Evolutionary conservation across 1,140 invertebrate species (phyloP), one percentile per base, ranked within the genome.

Genomic region (Atta cephalotes): DNA sequence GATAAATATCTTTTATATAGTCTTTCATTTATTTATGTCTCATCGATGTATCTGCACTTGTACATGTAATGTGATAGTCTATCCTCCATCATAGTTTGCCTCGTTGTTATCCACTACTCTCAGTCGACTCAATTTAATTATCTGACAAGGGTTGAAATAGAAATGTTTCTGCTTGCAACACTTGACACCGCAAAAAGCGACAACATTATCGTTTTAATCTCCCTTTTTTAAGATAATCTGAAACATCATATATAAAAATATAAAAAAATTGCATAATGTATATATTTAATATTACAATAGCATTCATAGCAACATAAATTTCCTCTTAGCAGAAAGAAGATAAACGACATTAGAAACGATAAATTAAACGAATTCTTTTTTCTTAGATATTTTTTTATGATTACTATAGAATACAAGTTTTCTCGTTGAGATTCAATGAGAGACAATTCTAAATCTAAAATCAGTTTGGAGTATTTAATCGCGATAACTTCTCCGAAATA

Each of bases 101-200:
- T 97, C 97, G 86, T 98, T 99, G 93, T 99, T 99, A 94, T 99
- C 99, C 2, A 99, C 99, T 25, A 99, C 98, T 92, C 98, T 96
- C 14, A 99, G 95, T 84, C 98, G 95, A 21, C 98, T 96, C 76
- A 98, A 90, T 93, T 97, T 96, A 53, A 96, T 96, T 60, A 98
- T 97, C 94, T 97, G 96, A 95, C 93, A 78, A 94, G 91, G 16
- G 95, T 78, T 10, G 97, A 96, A 25, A 96, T 96, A 92, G 97
- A 96, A 89, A 98, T 95, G 21, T 91, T 93, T 87, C 94, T 92
- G 18, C 88, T 88, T 25, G 62, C 21, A 63, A 90, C 72, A 68
- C 74, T 92, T 25, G 91, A 81, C 0, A 82, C 0, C 0, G 66
- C 31, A 31, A 31, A 31, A 31, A 3, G 31, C 1, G 14, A 28